Evolutionary conservation across 2,797 vertebrate species (phyloP).

Genomic region (Premnoplex brunnescens): DNA sequence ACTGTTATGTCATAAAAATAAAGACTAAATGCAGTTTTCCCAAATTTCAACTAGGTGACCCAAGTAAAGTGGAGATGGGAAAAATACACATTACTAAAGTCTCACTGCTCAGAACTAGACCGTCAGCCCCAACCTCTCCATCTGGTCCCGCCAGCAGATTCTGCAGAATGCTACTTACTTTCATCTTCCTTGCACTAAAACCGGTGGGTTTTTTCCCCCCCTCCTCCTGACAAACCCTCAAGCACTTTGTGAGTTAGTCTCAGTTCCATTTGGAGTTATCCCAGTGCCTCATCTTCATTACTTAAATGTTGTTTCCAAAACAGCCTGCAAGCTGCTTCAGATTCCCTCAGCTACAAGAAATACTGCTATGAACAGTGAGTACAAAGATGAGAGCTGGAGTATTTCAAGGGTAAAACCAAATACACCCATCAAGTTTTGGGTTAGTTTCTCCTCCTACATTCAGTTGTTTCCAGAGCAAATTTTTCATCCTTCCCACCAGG

Average conservation of each 20-base stretch:
- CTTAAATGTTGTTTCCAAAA: constrained; percentile 31
- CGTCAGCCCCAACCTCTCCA: neutral
- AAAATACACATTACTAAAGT: neutral
- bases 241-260: neutral
- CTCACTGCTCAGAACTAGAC: neutral
- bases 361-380: neutral
- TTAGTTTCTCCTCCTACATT: neutral
- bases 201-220: neutral
- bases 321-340: constrained; percentile 30
- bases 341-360: neutral
- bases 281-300: neutral
- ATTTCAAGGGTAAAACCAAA: constrained; percentile 10
- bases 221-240: neutral
- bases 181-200: neutral
- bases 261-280: constrained; percentile 4
- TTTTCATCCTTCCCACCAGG: neutral
- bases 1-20: neutral
- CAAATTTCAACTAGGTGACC: neutral
- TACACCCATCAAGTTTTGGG: neutral
- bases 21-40: neutral
- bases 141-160: neutral
- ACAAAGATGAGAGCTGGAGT: neutral
- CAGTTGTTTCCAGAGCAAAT: neutral
- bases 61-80: neutral
- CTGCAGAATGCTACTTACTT: neutral